These are phyloP conservation scores for Andrena bucephala DNA, from an alignment of 2,888 invertebrate genomes.

Conservation along the genomic window DNA sequence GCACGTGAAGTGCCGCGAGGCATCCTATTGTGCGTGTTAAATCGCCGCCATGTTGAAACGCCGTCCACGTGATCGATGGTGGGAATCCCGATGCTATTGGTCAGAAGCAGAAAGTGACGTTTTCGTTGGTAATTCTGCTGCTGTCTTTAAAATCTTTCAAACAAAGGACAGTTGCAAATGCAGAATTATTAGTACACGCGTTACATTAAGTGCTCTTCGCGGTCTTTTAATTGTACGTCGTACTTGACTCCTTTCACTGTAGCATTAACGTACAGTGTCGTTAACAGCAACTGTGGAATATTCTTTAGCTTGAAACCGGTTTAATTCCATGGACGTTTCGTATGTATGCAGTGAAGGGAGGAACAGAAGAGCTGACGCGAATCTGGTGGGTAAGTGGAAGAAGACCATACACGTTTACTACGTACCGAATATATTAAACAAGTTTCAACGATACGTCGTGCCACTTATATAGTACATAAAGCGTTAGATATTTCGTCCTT, in stretches of 20 bases:
- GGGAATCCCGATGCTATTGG: conserved; percentile 24
- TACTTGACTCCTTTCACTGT: too few species aligned
- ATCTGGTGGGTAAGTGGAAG: conserved; percentile 11
- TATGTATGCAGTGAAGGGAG: background rate
- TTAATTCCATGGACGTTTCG: conserved; percentile 5
- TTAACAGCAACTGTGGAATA: background rate
- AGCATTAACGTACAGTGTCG: too few species aligned
- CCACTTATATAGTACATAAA: conserved; percentile 42
- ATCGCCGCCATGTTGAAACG: conserved; percentile 49
- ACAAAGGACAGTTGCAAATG: background rate
- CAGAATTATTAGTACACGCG: background rate
- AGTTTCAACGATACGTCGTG: conserved; percentile 53
- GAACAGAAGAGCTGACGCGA: background rate
- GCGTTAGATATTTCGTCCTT: conserved; percentile 36
- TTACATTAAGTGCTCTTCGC: background rate
- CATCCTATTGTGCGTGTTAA: conserved; percentile 26
- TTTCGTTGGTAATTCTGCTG: background rate
- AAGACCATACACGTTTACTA: conserved; percentile 22
- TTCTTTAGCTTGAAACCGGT: conserved; percentile 18
- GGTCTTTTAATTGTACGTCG: background rate
- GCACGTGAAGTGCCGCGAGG: conserved; percentile 11
- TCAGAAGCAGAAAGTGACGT: background rate
- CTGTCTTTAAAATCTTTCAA: background rate
- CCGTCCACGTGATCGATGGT: conserved; percentile 25
- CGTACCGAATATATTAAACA: conserved; percentile 57